phyloP scores from a whole-genome alignment of 2,797 vertebrate genomes.

The Emys orbicularis region DNA sequence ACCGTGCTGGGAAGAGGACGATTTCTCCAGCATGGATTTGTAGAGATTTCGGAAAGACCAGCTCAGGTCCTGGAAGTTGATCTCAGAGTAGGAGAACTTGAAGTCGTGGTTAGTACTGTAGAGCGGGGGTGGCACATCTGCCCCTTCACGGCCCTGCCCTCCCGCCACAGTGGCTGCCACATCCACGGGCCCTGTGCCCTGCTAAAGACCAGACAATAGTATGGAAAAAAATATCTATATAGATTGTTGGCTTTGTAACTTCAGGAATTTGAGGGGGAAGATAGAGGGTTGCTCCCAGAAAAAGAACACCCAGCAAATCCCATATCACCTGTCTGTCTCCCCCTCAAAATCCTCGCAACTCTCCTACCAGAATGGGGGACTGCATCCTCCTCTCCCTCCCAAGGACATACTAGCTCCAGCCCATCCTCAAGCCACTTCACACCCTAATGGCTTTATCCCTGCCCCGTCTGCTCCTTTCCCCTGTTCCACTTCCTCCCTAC shows the following conservation, averaged over 20 bases:
- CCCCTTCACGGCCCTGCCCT: slow-evolving; percentile 78
- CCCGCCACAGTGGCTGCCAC: slow-evolving; percentile 75
- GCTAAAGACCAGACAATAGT: neutral
- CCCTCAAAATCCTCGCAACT: neutral
- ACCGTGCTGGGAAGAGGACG: slow-evolving; percentile 86
- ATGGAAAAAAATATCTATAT: neutral
- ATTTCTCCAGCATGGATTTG: slow-evolving; percentile 93
- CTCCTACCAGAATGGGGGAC: neutral
- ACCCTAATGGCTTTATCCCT: neutral
- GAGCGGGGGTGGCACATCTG: slow-evolving; percentile 80
- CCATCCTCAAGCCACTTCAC: neutral
- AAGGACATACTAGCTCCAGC: neutral
- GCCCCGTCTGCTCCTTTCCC: neutral
- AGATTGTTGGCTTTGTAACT: neutral
- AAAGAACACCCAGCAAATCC: neutral
- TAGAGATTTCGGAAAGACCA: slow-evolving; percentile 96
- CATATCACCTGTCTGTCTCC: neutral
- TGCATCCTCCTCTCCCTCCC: neutral
- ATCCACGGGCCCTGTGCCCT: slow-evolving; percentile 80
- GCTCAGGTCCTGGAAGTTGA: slow-evolving; percentile 94
- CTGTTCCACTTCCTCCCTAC: slow-evolving; percentile 30
- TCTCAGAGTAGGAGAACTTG: slow-evolving; percentile 95
- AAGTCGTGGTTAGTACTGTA: slow-evolving; percentile 86
- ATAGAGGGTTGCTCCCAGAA: neutral
- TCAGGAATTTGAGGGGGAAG: neutral